A percentile compares a stretch with the other conserved stretches of the same genome.
Conservation (phyloP, 2,888 invertebrate genomes). For the Luperina nickerlii region DNA sequence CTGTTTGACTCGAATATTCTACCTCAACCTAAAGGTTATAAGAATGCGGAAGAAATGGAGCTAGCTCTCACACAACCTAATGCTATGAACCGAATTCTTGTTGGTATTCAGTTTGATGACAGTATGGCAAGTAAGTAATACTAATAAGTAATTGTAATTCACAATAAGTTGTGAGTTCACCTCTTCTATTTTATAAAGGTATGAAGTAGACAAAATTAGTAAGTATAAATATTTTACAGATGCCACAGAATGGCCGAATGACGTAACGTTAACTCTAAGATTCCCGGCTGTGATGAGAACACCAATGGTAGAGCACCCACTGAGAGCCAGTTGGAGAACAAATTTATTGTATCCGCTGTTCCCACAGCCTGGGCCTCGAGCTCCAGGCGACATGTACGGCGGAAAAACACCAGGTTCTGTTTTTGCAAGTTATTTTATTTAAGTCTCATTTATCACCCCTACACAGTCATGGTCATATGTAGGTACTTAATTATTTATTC, state of each 20-base stretch:
- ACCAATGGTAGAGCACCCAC: constrained; percentile 82
- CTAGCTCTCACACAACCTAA: constrained; percentile 82
- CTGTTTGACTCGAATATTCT: constrained; percentile 81
- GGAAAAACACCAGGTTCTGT: constrained; percentile 90
- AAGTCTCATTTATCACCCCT: neutral
- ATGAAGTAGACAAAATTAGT: constrained; percentile 3
- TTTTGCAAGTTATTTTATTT: neutral
- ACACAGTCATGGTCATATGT: neutral
- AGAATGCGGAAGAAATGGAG: constrained; percentile 82
- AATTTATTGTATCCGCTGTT: constrained; percentile 92
- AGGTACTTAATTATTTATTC: constrained; percentile 14
- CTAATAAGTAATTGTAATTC: neutral
- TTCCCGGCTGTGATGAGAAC: constrained; percentile 92
- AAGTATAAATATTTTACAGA: constrained; percentile 69
- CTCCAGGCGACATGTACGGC: constrained; percentile 85
- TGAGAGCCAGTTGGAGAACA: constrained; percentile 92
- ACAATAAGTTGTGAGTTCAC: neutral
- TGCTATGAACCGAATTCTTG: constrained; percentile 85
- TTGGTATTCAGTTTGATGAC: constrained; percentile 87
- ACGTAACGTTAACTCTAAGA: constrained; percentile 90
- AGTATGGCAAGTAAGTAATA: constrained; percentile 83
- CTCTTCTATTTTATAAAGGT: neutral
- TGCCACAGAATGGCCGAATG: constrained; percentile 86
- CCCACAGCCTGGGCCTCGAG: constrained; percentile 93
- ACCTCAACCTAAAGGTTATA: constrained; percentile 84